Evolutionary conservation across 2,113 vertebrate species (phyloP).

Genomic region (Sialia sialis): DNA sequence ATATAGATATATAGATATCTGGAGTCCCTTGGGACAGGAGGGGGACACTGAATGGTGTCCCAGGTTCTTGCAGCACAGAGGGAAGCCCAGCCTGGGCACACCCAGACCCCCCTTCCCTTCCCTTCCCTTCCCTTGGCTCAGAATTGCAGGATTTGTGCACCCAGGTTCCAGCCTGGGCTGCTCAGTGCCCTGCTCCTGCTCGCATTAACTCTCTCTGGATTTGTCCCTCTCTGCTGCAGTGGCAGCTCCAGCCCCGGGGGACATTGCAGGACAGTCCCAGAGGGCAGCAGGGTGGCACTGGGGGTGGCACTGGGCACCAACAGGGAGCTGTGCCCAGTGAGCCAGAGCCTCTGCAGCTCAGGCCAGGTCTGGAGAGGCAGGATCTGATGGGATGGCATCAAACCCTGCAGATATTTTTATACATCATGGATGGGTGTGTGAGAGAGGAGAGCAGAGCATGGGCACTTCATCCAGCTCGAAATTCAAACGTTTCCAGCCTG

Average conservation of each 20-base stretch:
- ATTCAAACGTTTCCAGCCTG: background rate
- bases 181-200: background rate
- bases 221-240: background rate
- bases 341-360: background rate
- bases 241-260: background rate
- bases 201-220: background rate
- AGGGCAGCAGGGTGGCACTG: background rate
- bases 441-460: background rate
- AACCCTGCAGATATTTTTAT: background rate
- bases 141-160: background rate
- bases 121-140: no score
- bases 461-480: background rate
- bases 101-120: background rate
- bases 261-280: background rate
- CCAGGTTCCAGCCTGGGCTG: background rate
- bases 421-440: accelerated
- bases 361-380: background rate
- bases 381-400: background rate
- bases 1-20: no score
- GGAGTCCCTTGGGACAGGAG: accelerated
- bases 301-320: no score
- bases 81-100: background rate
- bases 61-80: background rate
- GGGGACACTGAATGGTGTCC: no score
- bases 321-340: background rate